Base-by-base conservation (phyloP, 1,140 invertebrate species). In the Idris sp. region DNA sequence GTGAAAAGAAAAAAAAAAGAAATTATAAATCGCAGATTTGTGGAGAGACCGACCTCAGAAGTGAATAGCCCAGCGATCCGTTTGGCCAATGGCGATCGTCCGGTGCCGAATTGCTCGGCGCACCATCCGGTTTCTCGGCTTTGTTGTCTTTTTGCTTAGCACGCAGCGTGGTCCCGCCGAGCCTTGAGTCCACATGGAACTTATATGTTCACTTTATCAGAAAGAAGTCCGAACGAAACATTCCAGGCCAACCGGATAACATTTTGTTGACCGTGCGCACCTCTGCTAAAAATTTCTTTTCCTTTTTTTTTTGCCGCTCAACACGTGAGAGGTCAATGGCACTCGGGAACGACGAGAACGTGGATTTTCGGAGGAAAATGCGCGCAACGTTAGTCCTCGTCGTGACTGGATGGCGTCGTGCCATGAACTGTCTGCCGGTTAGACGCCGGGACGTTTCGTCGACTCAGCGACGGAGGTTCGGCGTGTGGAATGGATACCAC, bases 81-180 rank as follows among this genome's bases (percentile, higher is more conserved):
- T 26, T 36, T 44, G 28, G 19, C 74, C 74, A 61, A 58, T 53
- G 46, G 38, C 26, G 69, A 56, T 58, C 43, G 40, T 68, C 43
- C 40, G 41, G 40, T 62, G 19, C 46, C 67, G 22, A 71, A 71
- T 54, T 53, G 40, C 15, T 8, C 36, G 15, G 4, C 67, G 67
- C 67, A 71, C 48, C 67, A 71, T 71, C 67, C 67, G 67, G 67
- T 71, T 71, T 71, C 40, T 61, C 56, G 67, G 41, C 36, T 48
- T 26, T 13, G 46, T 53, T 33, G 15, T 53, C 30, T 58, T 69
- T 59, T 61, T 62, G 67, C 25, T 71, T 16, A n/a, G n/a, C 2
- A 25, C 25, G 40, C 53, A 11, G 54, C 65, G 36, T 59, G 65
- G 46, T 59, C 53, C 64, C 48, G 22, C 31, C 41, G 41, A 54